These are phyloP conservation scores for Clostera curtula DNA, from an alignment of 2,888 invertebrate species.

Conservation along the genomic window DNA sequence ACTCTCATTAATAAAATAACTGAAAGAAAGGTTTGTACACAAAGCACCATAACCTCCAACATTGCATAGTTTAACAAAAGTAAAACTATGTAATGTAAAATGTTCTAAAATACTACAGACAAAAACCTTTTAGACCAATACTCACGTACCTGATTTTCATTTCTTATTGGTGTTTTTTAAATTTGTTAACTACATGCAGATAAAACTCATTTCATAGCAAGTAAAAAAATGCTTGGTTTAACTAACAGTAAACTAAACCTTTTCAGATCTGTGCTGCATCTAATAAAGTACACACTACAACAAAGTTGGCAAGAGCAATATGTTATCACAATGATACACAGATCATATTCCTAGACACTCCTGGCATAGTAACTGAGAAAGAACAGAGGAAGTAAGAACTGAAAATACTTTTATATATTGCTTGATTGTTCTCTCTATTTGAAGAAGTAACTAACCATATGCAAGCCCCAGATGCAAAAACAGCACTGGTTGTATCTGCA, in stretches of 20 bases:
- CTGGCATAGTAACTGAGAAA: slow-evolving; percentile 84
- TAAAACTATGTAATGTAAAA: too few species aligned
- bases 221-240: slow-evolving; percentile 1
- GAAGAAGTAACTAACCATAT: too few species aligned
- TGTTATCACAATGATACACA: slow-evolving; percentile 86
- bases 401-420: not conserved
- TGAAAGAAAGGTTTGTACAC: slow-evolving; percentile 81
- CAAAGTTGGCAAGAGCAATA: slow-evolving; percentile 82
- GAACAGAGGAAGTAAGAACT: slow-evolving; percentile 79
- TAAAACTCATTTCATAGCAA: too few species aligned
- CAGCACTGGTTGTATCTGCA: too few species aligned
- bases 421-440: slow-evolving; percentile 4
- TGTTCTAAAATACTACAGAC: too few species aligned
- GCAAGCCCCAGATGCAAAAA: too few species aligned
- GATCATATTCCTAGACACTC: slow-evolving; percentile 94
- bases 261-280: slow-evolving; percentile 91
- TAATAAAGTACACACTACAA: slow-evolving; percentile 93
- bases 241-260: slow-evolving; percentile 11
- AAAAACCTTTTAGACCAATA: too few species aligned
- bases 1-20: slow-evolving; percentile 92
- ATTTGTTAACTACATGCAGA: too few species aligned
- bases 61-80: too few species aligned
- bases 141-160: too few species aligned
- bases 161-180: too few species aligned
- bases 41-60: too few species aligned